A percentile compares a stretch with the other conserved stretches of the same genome.
Conservation (phyloP, 2,797 vertebrate species). For the Anas bahamensis region DNA sequence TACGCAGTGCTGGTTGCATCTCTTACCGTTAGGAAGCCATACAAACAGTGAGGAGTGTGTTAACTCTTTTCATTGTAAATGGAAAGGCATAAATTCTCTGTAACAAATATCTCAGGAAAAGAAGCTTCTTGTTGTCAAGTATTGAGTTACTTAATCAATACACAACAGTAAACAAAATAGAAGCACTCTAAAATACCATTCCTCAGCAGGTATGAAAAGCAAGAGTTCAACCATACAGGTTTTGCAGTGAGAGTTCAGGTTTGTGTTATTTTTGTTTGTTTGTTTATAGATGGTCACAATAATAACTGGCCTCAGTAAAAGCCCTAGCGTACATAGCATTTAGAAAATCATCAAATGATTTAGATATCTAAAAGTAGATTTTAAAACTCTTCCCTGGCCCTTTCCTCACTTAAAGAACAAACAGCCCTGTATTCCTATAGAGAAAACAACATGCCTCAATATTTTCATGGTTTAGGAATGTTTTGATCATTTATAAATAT, state of each 20-base stretch:
- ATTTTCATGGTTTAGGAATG: background rate
- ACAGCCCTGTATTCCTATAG: accelerated
- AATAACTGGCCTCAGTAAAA: background rate
- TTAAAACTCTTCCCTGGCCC: background rate
- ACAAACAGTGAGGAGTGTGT: background rate
- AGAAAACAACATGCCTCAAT: background rate
- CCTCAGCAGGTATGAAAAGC: background rate
- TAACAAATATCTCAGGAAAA: background rate
- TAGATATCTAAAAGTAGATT: background rate
- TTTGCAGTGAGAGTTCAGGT: background rate
- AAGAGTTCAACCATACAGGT: background rate
- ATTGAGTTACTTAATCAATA: conserved; percentile 40
- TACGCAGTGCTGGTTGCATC: background rate
- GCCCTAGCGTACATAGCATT: background rate
- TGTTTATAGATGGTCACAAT: background rate
- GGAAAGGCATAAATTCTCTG: background rate
- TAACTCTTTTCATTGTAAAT: background rate
- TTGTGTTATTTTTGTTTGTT: background rate
- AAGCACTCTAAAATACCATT: background rate
- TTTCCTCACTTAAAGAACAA: background rate
- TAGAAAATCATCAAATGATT: background rate
- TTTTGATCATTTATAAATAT: background rate
- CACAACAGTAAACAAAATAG: background rate
- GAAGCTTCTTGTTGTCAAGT: conserved; percentile 29
- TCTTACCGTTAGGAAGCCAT: background rate